Evolutionary conservation across 2,888 invertebrate species (phyloP), one percentile per base, ranked within the genome.

Genomic region (Anodontia alba): DNA sequence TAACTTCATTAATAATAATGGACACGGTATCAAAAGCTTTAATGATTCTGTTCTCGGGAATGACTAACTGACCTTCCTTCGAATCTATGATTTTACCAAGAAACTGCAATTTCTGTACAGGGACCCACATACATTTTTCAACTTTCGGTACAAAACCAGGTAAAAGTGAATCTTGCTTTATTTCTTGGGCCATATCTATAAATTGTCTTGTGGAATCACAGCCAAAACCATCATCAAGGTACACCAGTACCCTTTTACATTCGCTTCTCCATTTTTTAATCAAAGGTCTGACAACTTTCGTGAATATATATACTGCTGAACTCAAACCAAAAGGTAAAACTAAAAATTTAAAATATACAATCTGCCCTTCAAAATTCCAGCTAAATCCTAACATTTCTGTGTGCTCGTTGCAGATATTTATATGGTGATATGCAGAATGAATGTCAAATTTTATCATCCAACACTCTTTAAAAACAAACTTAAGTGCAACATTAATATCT

Each of bases 151-250:
- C 38, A 38, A 38, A 38, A 38, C 38, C 38, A 38, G 38, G 12
- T 38, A 38, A 12, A 38, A 73, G 10, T 12, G 62, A 43, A 43
- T 73, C 73, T n/a, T 15, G 0, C 31, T 66, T 66, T 8, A 70
- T 46, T 29, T 38, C 38, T 5, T 12, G 17, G 7, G 68, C 42
- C 66, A 74, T 71, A n/a, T 57, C 29, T 33, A n/a, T 12, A 49
- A 26, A 12, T 36, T 43, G 49, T 23, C 46, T 26, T 33, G 54
- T 33, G 17, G 20, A 42, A 20, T 38, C 70, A 70, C 72, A 43
- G 10, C 72, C 80, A 66, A 81, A 73, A 36, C 81, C 81, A 62
- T 84, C 81, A 62, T 83, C 87, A 23, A 81, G 33, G 46, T 81
- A 83, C 81, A 83, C 79, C 31, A 80, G 31, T 10, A 76, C 54